Conservation (phyloP, 2,888 invertebrate species). For the Diaphora mendica region DNA sequence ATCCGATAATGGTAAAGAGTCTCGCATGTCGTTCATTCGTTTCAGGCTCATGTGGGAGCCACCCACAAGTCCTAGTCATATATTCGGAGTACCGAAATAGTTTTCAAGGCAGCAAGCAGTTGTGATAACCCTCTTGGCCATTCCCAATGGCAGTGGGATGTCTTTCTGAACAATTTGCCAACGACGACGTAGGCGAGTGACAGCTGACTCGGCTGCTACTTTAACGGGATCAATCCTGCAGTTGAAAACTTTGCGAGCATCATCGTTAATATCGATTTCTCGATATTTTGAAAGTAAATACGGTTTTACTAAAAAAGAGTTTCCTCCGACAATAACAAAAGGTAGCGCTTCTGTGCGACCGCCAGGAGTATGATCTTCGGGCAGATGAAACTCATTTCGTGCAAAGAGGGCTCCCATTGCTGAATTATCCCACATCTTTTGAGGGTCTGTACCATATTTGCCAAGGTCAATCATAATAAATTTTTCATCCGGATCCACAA, state of each 20-base stretch:
- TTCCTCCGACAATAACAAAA: slow-evolving; percentile 10
- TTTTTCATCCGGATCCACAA: slow-evolving; percentile 10
- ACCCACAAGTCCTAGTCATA: not conserved
- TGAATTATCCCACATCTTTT: slow-evolving; percentile 5
- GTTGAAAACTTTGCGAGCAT: slow-evolving; percentile 10
- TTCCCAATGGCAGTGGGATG: slow-evolving; percentile 1
- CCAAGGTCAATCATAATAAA: slow-evolving; percentile 13
- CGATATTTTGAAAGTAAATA: slow-evolving; percentile 6
- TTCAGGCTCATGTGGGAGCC: not conserved
- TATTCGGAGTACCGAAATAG: not conserved
- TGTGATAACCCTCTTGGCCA: not conserved
- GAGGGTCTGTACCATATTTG: not conserved
- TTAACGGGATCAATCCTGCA: slow-evolving; percentile 9
- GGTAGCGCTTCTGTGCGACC: not conserved
- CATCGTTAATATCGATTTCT: not conserved
- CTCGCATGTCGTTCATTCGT: not conserved
- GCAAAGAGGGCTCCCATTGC: not conserved
- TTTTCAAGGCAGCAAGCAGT: slow-evolving; percentile 13
- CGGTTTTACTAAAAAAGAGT: slow-evolving; percentile 2
- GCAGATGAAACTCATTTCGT: not conserved
- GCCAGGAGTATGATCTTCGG: not conserved
- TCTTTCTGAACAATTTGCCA: slow-evolving; percentile 9
- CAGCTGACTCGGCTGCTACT: not conserved
- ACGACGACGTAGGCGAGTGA: slow-evolving; percentile 13
- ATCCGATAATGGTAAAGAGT: not conserved